Evolutionary conservation across 2,888 invertebrate genomes (phyloP), one percentile per base, ranked within the genome.

Genomic region (Liopterus haemorrhoidalis): DNA sequence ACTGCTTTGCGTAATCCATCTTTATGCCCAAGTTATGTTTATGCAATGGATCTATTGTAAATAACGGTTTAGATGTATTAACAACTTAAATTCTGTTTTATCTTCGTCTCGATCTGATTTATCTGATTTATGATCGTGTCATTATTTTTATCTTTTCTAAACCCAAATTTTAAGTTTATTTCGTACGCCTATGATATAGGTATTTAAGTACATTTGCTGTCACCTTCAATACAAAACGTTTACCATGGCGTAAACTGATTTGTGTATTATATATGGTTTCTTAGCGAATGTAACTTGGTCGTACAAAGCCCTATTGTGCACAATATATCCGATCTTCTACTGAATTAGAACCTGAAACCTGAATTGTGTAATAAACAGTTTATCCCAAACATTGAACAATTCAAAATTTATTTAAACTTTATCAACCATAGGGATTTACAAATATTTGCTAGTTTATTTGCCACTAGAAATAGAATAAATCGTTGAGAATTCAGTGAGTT

Each of bases 221-320:
- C 33, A 33, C 35, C 36, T 25, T 6, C 35, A 11, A 20, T 18
- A 42, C 42, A 42, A 42, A 15, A 36, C 18, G 11, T 12, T 51
- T 51, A 55, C 50, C 49, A 52, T 46, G 50, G 51, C 57, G 55
- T 57, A 55, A 57, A 57, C 50, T 57, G 55, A 57, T 57, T 57
- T 55, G 53, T 52, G 49, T 50, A 55, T 57, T 55, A 53, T 55
- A 50, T 53, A 46, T 41, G 41, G 41, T 41, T 41, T 41, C 32
- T 18, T 41, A n/a, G 33, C 12, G 24, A 24, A 33, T 31, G 31
- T 36, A 31, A 33, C 20, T n/a, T 11, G 22, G 4, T 5, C 9
- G 9, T 22, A 41, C 41, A 41, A 33, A 33, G 41, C 16, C 2
- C 24, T 31, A 41, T 41, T 41, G 41, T 41, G 21, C 36, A 22